Conservation (phyloP, 2,888 invertebrate species). For the Meiosimyza platycephala region DNA sequence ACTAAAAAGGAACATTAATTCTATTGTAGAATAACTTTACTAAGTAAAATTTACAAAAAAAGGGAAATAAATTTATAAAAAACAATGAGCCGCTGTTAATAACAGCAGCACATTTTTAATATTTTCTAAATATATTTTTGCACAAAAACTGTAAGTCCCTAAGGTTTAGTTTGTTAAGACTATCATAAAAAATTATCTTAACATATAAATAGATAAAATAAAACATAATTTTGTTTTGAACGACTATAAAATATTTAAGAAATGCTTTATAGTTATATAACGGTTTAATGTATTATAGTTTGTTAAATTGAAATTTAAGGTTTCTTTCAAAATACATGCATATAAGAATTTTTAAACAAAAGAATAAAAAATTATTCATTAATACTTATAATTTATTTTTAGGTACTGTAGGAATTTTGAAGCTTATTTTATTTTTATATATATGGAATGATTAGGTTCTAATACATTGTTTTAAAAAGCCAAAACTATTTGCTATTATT, state of each 20-base stretch:
- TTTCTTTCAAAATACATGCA: neutral
- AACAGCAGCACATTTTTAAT: no score
- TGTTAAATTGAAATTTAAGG: conserved; percentile 31
- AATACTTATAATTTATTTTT: neutral
- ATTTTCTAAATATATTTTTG: no score
- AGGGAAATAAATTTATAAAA: conserved; percentile 14
- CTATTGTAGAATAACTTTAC: conserved; percentile 15
- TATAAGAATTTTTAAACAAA: neutral
- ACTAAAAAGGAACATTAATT: conserved; percentile 27
- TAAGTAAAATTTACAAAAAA: conserved; percentile 7
- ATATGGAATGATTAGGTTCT: neutral
- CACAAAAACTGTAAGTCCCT: no score
- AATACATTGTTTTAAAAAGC: no score
- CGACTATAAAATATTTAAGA: neutral
- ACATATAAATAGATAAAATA: neutral
- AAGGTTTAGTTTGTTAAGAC: no score
- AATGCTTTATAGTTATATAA: conserved; percentile 2
- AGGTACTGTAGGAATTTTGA: neutral
- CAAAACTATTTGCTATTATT: no score
- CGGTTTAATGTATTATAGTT: conserved; percentile 13
- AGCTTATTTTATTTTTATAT: conserved; percentile 1
- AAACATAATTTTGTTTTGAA: no score
- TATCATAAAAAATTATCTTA: no score
- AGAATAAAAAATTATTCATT: neutral
- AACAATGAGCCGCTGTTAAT: neutral